Percentiles rank a stretch among this genome's conserved stretches.
Evolutionary conservation across 1,140 invertebrate genomes (phyloP).

Genomic region (Radopholus similis): DNA sequence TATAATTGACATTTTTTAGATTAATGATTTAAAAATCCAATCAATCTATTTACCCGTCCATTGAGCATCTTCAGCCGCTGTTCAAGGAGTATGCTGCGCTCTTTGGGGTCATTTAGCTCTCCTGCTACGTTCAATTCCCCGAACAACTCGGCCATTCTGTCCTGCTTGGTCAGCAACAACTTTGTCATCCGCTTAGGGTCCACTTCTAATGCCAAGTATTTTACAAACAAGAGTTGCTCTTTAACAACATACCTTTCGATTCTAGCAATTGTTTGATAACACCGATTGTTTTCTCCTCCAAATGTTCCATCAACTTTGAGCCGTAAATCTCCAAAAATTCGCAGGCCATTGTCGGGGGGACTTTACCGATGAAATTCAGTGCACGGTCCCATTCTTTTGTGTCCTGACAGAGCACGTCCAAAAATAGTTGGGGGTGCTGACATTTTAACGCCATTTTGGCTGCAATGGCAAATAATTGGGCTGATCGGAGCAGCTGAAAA

Average conservation of each 20-base stretch:
- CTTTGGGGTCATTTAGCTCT: constrained; percentile 9
- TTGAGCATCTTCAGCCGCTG: constrained; percentile 15
- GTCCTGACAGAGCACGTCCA: constrained; percentile 48
- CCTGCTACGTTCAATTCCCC: constrained; percentile 9
- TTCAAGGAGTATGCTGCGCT: constrained; percentile 27
- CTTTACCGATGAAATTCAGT: constrained; percentile 37
- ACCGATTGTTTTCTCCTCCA: constrained; percentile 27
- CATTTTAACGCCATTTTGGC: constrained; percentile 31
- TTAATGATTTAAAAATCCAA: background rate
- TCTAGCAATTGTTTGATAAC: constrained; percentile 14
- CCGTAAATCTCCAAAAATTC: constrained; percentile 40
- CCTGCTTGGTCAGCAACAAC: constrained; percentile 6
- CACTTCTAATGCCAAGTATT: constrained; percentile 13
- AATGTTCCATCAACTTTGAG: constrained; percentile 32
- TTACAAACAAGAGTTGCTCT: too few species aligned
- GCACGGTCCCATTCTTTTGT: constrained; percentile 39
- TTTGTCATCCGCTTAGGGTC: constrained; percentile 12
- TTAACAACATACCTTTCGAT: constrained; percentile 1
- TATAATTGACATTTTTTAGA: background rate
- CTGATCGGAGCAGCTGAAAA: constrained; percentile 44
- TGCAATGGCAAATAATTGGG: constrained; percentile 38
- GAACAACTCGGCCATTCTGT: constrained; percentile 26
- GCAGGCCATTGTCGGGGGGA: constrained; percentile 2
- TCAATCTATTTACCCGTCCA: constrained; percentile 4
- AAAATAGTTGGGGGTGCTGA: constrained; percentile 21